Base-by-base conservation (phyloP, 1,140 invertebrate genomes). In the Dryas iulia region DNA sequence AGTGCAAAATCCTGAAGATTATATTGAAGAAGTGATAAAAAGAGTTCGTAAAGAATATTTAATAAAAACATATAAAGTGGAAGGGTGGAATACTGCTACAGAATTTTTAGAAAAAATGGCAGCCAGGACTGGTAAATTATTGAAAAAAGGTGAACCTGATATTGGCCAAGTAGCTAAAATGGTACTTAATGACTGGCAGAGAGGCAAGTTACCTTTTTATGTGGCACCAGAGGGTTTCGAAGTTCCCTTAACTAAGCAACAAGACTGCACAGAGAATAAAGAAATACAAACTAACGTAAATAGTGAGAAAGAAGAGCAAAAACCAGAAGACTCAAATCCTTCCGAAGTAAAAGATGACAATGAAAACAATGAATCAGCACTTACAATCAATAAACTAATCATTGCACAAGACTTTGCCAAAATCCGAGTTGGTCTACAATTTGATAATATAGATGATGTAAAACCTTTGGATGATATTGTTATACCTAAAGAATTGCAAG, bases 141-240 rank as follows among this genome's bases (percentile, higher is more conserved):
- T 99, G 1, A 99, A 99, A 89, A 98, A 98, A 76, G 99, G 98
- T 24, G 98, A 99, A 89, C 97, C 99, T 10, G 98, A 99, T 92
- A 93, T 98, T 10, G 92, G 93, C 56, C 96, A 96, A 56, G 96
- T 97, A 12, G 96, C 99, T 0, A 97, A 97, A 87, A 99, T 99
- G 96, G 95, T 99, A 2, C 92, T 99, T 0, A 99, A 99, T 93
- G 99, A 99, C 89, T 99, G 97, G 96, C 99, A 99, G 92, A 94
- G 99, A 80, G 99, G 99, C 11, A 98, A 98, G 91, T 92, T 99
- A 39, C 98, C 98, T 0, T 99, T 97, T 89, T 99, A 98, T 93
- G 95, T 98, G 0, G 93, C 95, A 59, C 98, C 98, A 10, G 95
- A 96, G 63, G 96, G 94, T 11, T 96, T 94, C 89, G 95, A 95